A percentile compares a stretch with the other conserved stretches of the same genome.
These are phyloP conservation scores for Syngnathus scovelli DNA, from an alignment of 2,113 vertebrate genomes.

Conservation along the genomic window DNA sequence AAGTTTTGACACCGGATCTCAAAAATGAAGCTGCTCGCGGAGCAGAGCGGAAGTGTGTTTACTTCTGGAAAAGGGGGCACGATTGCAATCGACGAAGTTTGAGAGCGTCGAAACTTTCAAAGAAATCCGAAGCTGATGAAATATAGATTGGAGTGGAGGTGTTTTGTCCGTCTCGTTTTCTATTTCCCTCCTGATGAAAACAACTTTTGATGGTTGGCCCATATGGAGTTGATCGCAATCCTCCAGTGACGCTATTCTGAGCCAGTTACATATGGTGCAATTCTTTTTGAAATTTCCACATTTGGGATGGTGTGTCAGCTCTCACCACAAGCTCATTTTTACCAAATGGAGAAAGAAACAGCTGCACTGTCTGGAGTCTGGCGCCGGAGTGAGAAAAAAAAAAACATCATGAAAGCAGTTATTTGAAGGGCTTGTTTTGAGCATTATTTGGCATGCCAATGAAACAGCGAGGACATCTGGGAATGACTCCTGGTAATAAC, in stretches of 20 bases:
- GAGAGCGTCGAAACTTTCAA: constrained; percentile 32
- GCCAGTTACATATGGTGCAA: constrained; percentile 14
- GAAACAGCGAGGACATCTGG: constrained; percentile 20
- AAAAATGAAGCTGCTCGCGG: constrained; percentile 19
- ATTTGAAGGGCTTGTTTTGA: constrained; percentile 23
- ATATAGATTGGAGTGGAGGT: constrained; percentile 20
- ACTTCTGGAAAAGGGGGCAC: constrained; percentile 25
- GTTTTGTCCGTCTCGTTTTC: constrained; percentile 39
- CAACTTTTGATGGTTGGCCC: background rate
- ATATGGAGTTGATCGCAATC: constrained; percentile 27
- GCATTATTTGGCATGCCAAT: constrained; percentile 10
- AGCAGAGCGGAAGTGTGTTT: constrained; percentile 9
- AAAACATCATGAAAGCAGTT: constrained; percentile 32
- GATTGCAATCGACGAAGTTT: constrained; percentile 39
- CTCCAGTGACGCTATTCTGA: constrained; percentile 27
- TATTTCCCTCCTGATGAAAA: constrained; percentile 17
- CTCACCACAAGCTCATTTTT: constrained; percentile 36
- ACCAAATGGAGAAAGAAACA: constrained; percentile 22
- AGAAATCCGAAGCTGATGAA: constrained; percentile 25
- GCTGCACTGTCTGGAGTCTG: constrained; percentile 28
- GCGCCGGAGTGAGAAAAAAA: background rate
- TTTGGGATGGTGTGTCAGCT: constrained; percentile 27
- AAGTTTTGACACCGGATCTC: constrained; percentile 38
- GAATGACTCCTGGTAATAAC: constrained; percentile 9
- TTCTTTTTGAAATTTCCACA: constrained; percentile 29